These are phyloP conservation scores for Karalla daura DNA, from an alignment of 2,797 vertebrate species.

Conservation along the genomic window DNA sequence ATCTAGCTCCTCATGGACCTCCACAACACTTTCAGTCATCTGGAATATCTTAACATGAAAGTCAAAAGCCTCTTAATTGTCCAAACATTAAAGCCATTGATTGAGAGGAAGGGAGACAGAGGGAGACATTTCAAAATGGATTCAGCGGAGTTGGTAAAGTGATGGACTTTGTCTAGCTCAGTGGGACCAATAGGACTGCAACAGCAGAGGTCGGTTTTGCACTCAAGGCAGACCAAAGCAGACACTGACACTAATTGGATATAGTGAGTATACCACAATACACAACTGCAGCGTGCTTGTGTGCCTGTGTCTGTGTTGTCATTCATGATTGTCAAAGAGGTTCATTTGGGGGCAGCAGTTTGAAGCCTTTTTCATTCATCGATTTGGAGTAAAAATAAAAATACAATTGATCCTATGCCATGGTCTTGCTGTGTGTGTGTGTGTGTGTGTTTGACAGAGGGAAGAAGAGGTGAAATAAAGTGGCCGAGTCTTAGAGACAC, in stretches of 20 bases:
- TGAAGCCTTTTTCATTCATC: constrained; percentile 39
- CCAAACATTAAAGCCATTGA: constrained; percentile 35
- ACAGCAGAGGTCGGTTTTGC: constrained; percentile 34
- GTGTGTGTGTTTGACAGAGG: neutral
- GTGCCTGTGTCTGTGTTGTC: constrained; percentile 2
- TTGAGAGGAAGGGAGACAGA: constrained; percentile 15
- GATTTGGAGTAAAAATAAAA: constrained; percentile 50
- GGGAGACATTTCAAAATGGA: constrained; percentile 45
- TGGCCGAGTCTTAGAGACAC: constrained; percentile 6
- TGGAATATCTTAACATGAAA: constrained; percentile 26
- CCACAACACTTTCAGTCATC: constrained; percentile 18
- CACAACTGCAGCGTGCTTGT: constrained; percentile 3
- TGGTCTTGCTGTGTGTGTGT: neutral
- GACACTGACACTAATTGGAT: constrained; percentile 58
- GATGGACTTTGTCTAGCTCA: constrained; percentile 58
- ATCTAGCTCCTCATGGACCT: neutral
- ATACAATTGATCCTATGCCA: constrained; percentile 28
- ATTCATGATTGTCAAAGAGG: constrained; percentile 13
- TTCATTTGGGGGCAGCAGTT: constrained; percentile 35
- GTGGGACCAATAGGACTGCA: constrained; percentile 51
- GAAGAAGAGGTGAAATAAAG: constrained; percentile 34
- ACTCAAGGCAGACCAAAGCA: constrained; percentile 54
- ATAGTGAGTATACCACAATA: constrained; percentile 20
- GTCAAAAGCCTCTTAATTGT: constrained; percentile 6
- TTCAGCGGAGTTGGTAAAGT: constrained; percentile 49